Percentiles rank a stretch among this genome's conserved stretches.
These are phyloP conservation scores for Aporophyla nigra DNA, from an alignment of 2,888 invertebrate species.

Conservation along the genomic window DNA sequence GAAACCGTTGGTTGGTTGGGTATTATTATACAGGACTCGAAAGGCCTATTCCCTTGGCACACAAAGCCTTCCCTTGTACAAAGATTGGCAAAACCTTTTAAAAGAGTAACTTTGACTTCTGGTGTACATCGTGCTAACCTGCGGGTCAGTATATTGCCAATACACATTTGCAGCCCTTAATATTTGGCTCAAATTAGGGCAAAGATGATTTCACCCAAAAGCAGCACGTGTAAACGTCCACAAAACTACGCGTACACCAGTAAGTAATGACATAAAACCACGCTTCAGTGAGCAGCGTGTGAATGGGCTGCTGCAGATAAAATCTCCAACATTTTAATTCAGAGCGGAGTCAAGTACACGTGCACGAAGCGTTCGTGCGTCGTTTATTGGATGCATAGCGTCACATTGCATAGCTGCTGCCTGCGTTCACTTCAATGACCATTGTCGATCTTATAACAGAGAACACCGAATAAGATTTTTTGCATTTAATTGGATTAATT, in stretches of 20 bases:
- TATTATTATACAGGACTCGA: too few relatives aligned
- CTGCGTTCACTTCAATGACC: slow-evolving; percentile 13
- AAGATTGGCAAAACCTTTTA: too few relatives aligned
- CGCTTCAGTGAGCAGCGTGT: slow-evolving; percentile 49
- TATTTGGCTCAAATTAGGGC: slow-evolving; percentile 7
- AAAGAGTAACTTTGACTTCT: too few relatives aligned
- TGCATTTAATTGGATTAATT: not conserved
- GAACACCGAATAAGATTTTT: not conserved
- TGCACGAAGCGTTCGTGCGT: slow-evolving; percentile 22
- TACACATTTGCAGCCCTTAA: not conserved
- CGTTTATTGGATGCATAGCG: slow-evolving; percentile 39
- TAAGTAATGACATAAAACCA: slow-evolving; percentile 56
- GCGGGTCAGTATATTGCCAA: too few relatives aligned
- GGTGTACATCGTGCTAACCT: too few relatives aligned
- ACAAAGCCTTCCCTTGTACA: too few relatives aligned
- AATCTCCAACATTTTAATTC: slow-evolving; percentile 46
- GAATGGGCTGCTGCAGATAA: slow-evolving; percentile 39
- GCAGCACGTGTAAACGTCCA: slow-evolving; percentile 6
- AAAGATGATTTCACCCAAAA: not conserved
- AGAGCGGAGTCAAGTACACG: slow-evolving; percentile 28
- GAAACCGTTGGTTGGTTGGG: too few relatives aligned
- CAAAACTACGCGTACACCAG: slow-evolving; percentile 24
- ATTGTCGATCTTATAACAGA: slow-evolving; percentile 5
- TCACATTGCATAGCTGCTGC: slow-evolving; percentile 20
- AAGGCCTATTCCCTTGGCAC: too few relatives aligned